A percentile compares a stretch with the other conserved stretches of the same genome.
These are phyloP conservation scores for Shargacucullia verbasci DNA, from an alignment of 2,888 invertebrate genomes.

Conservation along the genomic window DNA sequence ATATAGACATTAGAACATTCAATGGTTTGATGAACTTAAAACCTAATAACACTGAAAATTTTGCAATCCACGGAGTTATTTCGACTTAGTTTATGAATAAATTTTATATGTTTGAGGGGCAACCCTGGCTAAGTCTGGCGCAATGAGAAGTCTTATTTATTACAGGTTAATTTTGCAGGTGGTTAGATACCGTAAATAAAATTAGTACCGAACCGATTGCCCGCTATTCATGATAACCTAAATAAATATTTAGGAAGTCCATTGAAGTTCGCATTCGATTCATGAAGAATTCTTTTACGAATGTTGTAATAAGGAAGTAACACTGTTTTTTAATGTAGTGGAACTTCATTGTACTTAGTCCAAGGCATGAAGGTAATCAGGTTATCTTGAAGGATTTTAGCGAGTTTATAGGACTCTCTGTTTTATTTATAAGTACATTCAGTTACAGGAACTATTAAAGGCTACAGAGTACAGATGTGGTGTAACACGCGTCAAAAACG, in stretches of 20 bases:
- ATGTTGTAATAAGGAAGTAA: too few species aligned
- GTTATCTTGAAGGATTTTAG: too few species aligned
- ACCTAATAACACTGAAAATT: too few species aligned
- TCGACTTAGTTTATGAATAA: not conserved
- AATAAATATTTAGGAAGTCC: slow-evolving; percentile 6
- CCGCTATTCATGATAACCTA: slow-evolving; percentile 10
- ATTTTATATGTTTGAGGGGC: not conserved
- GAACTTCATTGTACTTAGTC: too few species aligned
- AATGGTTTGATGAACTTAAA: too few species aligned
- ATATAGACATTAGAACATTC: too few species aligned
- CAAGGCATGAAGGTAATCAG: too few species aligned
- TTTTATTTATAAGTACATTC: not conserved
- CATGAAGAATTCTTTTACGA: not conserved
- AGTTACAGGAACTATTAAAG: not conserved
- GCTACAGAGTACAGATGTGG: not conserved
- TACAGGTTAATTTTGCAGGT: slow-evolving; percentile 10
- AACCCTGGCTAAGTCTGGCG: not conserved
- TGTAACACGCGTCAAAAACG: not conserved
- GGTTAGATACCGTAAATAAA: slow-evolving; percentile 18
- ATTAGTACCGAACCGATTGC: too few species aligned
- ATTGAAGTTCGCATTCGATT: slow-evolving; percentile 13
- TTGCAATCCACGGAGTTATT: not conserved
- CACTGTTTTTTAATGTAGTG: too few species aligned
- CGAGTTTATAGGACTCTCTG: not conserved
- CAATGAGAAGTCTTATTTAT: slow-evolving; percentile 8